Evolutionary conservation across 2,888 invertebrate species (phyloP), one percentile per base, ranked within the genome.

Genomic region (Craniophora ligustri): DNA sequence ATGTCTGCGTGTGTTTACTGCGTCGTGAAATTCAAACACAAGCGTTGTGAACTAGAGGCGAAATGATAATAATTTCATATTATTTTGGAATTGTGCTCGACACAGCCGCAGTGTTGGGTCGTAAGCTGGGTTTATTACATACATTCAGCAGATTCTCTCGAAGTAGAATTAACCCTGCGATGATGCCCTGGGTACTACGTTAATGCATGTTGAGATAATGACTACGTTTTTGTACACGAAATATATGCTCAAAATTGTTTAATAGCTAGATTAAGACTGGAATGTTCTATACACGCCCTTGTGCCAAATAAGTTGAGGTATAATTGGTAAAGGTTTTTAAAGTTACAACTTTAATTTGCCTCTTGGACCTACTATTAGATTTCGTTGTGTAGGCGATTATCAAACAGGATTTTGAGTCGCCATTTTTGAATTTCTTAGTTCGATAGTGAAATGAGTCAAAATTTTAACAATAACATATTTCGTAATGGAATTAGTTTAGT

Each of bases 11-110:
- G 14, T 55, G 65, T 65, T 70, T 70, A 64, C 59, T 74, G 72
- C 65, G 31, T 68, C 68, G 68, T 68, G 60, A 74, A 74, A 68
- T 60, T 47, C 72, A 65, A 58, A 56, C 50, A 68, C 56, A 56
- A 55, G 60, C 48, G 59, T 47, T 30, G 66, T 41, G 59, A 60
- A 63, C 45, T 72, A 75, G 54, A 66, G 45, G 57, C 55, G 44
- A 68, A 74, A 72, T 75, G 63, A 73, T 66, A 73, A 73, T 73
- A 73, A 73, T 73, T 73, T 74, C 72, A 73, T 74, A 73, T 73
- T 73, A 72, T 73, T 73, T 73, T 72, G 72, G 66, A 66, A 75
- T 72, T 73, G 69, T 75, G 69, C 69, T 59, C 56, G 69, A 60
- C 57, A 55, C 60, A 61, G 65, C 61, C 59, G 57, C 64, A 54